Base-by-base conservation (phyloP, 2,797 vertebrate genomes). In the Etheostoma nigrum region DNA sequence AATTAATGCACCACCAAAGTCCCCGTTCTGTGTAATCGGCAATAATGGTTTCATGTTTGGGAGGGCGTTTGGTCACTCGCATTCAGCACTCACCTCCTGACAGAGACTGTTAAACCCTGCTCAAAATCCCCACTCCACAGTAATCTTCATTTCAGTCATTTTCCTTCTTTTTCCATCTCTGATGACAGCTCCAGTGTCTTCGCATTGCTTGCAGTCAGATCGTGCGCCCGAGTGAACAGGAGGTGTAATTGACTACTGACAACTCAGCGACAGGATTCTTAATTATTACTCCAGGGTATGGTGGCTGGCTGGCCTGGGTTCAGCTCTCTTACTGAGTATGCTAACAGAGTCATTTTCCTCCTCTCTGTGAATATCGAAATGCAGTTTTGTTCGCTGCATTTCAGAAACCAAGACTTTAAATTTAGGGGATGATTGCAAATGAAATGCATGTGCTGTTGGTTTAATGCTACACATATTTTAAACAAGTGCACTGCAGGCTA, bases 161-260 rank as follows among this genome's bases (percentile, higher is more conserved):
- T 94, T 89, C 91, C 91, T 85, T 86, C 86, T 90, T 89, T 89
- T 86, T 90, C 88, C 91, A 90, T 94, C 92, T 90, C 88, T 77
- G 89, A 92, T 91, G 89, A 91, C 88, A 86, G 87, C 86, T 78
- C 74, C 88, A 87, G 86, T 92, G 88, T 94, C 91, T 92, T 82
- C 80, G 45, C 87, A 76, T 91, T 60, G 89, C 94, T 94, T 27
- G 88, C 90, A 93, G 93, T 94, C 93, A 94, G 88, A 91, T 89
- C 60, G 82, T 89, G 89, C 51, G 91, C 91, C 90, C 88, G 76
- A 88, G 85, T 78, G 93, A 92, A 92, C 90, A 79, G 86, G 88
- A 93, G 90, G 92, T 94, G 94, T 95, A 95, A 95, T 95, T 95
- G 94, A 95, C 94, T 94, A 91, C 92, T 93, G 94, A 95, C 93